Base-by-base conservation (phyloP, 2,888 invertebrate genomes). In the Chymomyza amoena region DNA sequence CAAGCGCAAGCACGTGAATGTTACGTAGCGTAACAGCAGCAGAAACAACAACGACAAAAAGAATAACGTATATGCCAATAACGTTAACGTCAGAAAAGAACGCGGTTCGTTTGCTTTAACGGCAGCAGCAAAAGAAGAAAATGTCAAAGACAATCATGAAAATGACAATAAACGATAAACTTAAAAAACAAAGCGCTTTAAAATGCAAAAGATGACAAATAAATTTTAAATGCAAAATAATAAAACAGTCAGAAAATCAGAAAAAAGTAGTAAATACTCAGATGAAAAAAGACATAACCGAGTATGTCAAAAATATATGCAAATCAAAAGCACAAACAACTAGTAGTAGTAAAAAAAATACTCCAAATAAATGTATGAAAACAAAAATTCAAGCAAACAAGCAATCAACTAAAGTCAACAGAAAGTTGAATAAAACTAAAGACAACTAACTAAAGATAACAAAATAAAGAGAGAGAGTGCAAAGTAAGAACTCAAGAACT, bases 81-180 rank as follows among this genome's bases (percentile, higher is more conserved):
- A 45, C 39, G 39, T 45, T 45, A 45, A 45, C 39, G 39, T 45
- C 39, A 45, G 39, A 10, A 45, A 13, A 13, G 39, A 4, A 13
- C 13, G 39, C 39, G 39, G 39, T 13, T 87, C 80, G 83, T 87
- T 83, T 83, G 68, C 80, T 84, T 87, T 82, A 80, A 84, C 80
- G 78, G 83, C 57, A 32, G 7, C 32, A 32, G 32, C 28, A 66
- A 64, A 39, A 54, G 57, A 56, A 28, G 16, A 60, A 60, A 28
- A 59, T 50, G 15, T 20, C 25, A 60, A 51, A 66, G 36, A 60
- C 59, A 66, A 66, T 45, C 39, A 45, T 13, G 39, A 13, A 2
- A 4, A 10, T 45, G 13, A 13, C 39, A 13, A 45, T 45, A 45
- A 45, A 45, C 10, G 39, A 45, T 45, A 45, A 13, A 45, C 39